phyloP scores from a whole-genome alignment of 2,113 vertebrate species.

The Tetraodon nigroviridis region DNA sequence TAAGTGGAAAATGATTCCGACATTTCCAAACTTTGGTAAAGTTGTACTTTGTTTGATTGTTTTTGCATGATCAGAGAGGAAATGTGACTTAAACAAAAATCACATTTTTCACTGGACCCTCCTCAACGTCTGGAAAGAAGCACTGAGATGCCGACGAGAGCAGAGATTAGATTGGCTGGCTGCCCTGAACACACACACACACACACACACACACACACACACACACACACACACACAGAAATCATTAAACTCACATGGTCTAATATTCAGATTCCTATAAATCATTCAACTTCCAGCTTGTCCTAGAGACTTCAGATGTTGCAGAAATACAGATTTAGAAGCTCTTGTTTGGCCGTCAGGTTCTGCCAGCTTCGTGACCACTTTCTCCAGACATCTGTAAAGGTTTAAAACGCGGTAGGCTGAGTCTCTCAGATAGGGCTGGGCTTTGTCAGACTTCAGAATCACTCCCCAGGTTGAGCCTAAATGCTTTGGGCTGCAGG shows the following conservation, averaged over 20 bases:
- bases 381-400: constrained; percentile 66
- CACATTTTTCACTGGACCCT: constrained; percentile 32
- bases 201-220: neutral
- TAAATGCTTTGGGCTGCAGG: constrained; percentile 57
- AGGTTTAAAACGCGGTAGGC: constrained; percentile 62
- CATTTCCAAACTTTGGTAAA: constrained; percentile 4
- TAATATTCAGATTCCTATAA: too few species aligned
- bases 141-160: constrained; percentile 39
- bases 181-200: constrained; percentile 20
- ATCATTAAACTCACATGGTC: too few species aligned
- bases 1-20: constrained; percentile 10
- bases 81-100: constrained; percentile 37
- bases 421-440: constrained; percentile 64
- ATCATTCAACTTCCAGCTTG: too few species aligned
- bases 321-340: constrained; percentile 46
- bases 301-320: too few species aligned
- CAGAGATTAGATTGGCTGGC: constrained; percentile 27
- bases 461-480: constrained; percentile 27
- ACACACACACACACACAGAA: neutral
- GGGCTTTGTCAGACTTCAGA: constrained; percentile 67
- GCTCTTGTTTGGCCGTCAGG: constrained; percentile 21
- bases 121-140: constrained; percentile 18
- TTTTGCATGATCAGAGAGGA: constrained; percentile 34
- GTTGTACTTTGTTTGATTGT: constrained; percentile 26
- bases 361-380: constrained; percentile 42